Evolutionary conservation across 2,888 invertebrate species (phyloP).

Genomic region (Protophormia terraenovae): DNA sequence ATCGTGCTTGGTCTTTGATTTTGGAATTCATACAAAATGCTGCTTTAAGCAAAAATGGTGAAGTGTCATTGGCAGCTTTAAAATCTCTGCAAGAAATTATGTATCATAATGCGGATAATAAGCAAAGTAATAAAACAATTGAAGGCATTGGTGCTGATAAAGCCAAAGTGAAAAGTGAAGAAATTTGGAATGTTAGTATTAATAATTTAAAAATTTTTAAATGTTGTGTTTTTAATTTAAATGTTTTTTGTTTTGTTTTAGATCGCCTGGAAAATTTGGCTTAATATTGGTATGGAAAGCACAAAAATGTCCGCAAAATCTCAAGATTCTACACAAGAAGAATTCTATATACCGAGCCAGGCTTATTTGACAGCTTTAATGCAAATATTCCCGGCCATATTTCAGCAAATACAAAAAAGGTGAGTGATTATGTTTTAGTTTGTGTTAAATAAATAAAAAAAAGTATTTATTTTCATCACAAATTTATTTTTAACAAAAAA

Average conservation of each 20-base stretch:
- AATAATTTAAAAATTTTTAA: not conserved
- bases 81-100: constrained; percentile 98
- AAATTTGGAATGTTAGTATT: constrained; percentile 87
- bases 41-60: constrained; percentile 95
- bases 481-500: no score
- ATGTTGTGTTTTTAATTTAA: not conserved
- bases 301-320: constrained; percentile 83
- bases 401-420: constrained; percentile 92
- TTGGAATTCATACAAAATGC: constrained; percentile 97
- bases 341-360: constrained; percentile 94
- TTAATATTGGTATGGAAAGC: constrained; percentile 91
- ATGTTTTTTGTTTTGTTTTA: constrained; percentile 63
- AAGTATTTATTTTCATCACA: no score
- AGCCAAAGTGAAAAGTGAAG: constrained; percentile 80
- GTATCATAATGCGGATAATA: constrained; percentile 83
- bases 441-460: not conserved
- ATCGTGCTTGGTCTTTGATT: constrained; percentile 95
- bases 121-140: constrained; percentile 72
- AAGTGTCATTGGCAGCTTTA: constrained; percentile 96
- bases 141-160: constrained; percentile 59
- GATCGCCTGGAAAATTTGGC: constrained; percentile 92
- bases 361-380: constrained; percentile 96
- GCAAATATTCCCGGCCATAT: constrained; percentile 97
- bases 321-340: constrained; percentile 79
- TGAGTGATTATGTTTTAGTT: constrained; percentile 75